Evolutionary conservation across 2,113 vertebrate genomes (phyloP).

Genomic region (Callaeas wilsoni): DNA sequence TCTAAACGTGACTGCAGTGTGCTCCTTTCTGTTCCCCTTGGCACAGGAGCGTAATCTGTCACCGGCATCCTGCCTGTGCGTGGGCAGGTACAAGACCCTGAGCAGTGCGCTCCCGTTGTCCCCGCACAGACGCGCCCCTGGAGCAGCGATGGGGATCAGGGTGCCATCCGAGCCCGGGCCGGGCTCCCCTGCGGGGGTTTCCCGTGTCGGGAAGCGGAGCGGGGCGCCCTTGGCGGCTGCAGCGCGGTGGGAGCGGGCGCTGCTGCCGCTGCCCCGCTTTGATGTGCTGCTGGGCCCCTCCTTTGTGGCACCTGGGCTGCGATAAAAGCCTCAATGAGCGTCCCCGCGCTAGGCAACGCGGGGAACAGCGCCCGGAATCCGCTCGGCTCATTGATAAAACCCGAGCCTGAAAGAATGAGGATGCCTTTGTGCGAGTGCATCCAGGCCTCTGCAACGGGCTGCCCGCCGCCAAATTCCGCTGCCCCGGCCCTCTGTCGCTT

Average conservation of each 20-base stretch:
- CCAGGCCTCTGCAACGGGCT: slow-evolving; percentile 31
- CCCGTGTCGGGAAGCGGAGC: not conserved
- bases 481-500: not conserved
- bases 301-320: slow-evolving; percentile 33
- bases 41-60: not conserved
- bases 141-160: not conserved
- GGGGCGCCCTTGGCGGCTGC: not conserved
- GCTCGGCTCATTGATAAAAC: slow-evolving; percentile 72
- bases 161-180: accelerated
- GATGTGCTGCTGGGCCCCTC: slow-evolving; percentile 22
- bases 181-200: not conserved
- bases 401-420: slow-evolving; percentile 28
- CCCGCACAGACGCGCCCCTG: not conserved
- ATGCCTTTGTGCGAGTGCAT: slow-evolving; percentile 68
- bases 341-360: slow-evolving; percentile 70
- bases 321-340: slow-evolving; percentile 58
- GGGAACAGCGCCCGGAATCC: slow-evolving; percentile 72
- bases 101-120: not conserved
- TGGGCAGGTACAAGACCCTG: not conserved
- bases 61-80: not conserved
- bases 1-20: not conserved
- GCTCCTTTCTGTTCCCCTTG: not conserved
- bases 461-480: not conserved
- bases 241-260: not conserved
- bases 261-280: not conserved